A percentile compares a stretch with the other conserved stretches of the same genome.
These are phyloP conservation scores for Choristoneura fumiferana DNA, from an alignment of 1,140 invertebrate species.

Conservation along the genomic window DNA sequence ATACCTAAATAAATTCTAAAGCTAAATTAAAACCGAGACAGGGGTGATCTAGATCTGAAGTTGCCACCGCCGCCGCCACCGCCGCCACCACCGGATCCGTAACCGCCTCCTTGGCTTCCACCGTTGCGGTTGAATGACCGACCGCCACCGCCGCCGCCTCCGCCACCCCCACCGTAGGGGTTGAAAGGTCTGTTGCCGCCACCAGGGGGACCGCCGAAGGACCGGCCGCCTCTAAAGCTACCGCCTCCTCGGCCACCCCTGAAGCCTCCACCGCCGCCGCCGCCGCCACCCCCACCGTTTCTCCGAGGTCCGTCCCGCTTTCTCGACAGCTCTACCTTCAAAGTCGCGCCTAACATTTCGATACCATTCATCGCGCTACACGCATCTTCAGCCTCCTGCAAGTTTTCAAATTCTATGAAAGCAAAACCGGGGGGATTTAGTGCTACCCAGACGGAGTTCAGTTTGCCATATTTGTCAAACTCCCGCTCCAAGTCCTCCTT, in stretches of 20 bases:
- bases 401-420: conserved; percentile 98
- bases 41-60: conserved; percentile 75
- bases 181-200: conserved; percentile 37
- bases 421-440: conserved; percentile 94
- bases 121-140: conserved; percentile 55
- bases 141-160: conserved; percentile 34
- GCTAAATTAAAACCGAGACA: conserved; percentile 72
- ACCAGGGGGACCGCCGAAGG: conserved; percentile 46
- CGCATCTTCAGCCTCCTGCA: conserved; percentile 95
- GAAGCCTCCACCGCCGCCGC: conserved; percentile 69
- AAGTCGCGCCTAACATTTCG: conserved; percentile 88
- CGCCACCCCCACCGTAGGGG: conserved; percentile 35
- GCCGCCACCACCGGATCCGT: conserved; percentile 68
- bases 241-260: conserved; percentile 74
- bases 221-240: conserved; percentile 47
- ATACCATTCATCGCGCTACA: conserved; percentile 94
- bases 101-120: conserved; percentile 71
- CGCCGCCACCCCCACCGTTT: conserved; percentile 68
- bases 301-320: conserved; percentile 82
- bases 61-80: conserved; percentile 55
- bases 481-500: conserved; percentile 93
- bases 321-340: conserved; percentile 90
- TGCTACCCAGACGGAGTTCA: conserved; percentile 94
- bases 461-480: conserved; percentile 93
- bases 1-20: conserved; percentile 71